These are phyloP conservation scores for Trachelus stipa DNA, from an alignment of 2,888 invertebrate species.

Conservation along the genomic window DNA sequence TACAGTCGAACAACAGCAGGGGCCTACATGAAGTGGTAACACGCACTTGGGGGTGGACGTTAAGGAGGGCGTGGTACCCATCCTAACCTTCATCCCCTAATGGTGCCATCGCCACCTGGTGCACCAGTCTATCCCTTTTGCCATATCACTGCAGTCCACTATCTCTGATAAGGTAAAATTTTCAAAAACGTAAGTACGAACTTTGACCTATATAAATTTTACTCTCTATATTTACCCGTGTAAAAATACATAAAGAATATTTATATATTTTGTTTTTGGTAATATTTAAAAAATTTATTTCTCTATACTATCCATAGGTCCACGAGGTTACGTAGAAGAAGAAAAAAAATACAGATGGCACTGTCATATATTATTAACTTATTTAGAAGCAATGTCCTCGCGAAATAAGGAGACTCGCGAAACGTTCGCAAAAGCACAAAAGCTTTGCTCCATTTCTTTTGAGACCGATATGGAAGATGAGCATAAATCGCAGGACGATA, in stretches of 20 bases:
- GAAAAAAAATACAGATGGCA: not conserved
- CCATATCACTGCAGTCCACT: not conserved
- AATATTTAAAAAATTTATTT: not conserved
- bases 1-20: conserved; percentile 25
- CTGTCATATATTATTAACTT: conserved; percentile 1
- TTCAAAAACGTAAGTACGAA: not conserved
- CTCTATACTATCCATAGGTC: not conserved
- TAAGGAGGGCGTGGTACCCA: conserved; percentile 44
- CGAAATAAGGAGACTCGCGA: not conserved
- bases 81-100: conserved; percentile 26
- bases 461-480: conserved; percentile 17
- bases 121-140: not conserved
- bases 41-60: conserved; percentile 45
- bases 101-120: conserved; percentile 32
- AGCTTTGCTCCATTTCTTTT: conserved; percentile 7
- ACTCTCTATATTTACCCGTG: not conserved
- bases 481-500: conserved; percentile 57
- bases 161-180: not conserved
- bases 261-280: not conserved
- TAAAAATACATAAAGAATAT: not conserved
- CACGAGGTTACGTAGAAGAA: not conserved
- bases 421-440: not conserved
- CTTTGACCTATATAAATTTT: not conserved
- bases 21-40: conserved; percentile 1
- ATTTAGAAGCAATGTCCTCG: conserved; percentile 1